Evolutionary conservation across 2,797 vertebrate genomes (phyloP).

Genomic region (Sebastes minor): DNA sequence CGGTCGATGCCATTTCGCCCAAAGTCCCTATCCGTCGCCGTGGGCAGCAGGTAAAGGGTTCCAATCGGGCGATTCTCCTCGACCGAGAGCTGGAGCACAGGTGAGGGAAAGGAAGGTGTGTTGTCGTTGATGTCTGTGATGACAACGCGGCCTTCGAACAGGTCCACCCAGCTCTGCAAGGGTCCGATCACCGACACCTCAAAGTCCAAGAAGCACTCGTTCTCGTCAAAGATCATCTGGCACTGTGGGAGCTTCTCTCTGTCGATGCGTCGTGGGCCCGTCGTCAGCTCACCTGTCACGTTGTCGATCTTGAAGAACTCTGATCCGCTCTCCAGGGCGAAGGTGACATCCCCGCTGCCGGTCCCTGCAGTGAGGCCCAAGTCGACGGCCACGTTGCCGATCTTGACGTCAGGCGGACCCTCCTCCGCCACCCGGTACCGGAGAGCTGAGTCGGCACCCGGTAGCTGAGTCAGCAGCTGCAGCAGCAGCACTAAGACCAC

Average conservation of each 20-base stretch:
- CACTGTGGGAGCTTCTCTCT: constrained; percentile 97
- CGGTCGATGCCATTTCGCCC: constrained; percentile 96
- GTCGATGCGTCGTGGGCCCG: constrained; percentile 91
- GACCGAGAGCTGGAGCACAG: constrained; percentile 95
- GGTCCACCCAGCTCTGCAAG: constrained; percentile 96
- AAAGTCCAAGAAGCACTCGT: constrained; percentile 97
- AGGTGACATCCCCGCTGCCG: constrained; percentile 94
- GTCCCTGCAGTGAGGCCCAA: constrained; percentile 92
- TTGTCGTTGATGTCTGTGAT: constrained; percentile 98
- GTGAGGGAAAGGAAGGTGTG: constrained; percentile 96
- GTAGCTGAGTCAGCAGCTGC: constrained; percentile 91
- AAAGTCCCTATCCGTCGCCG: constrained; percentile 95
- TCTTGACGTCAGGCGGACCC: constrained; percentile 92
- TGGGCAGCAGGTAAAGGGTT: constrained; percentile 95
- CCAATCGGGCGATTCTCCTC: constrained; percentile 97
- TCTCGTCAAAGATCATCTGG: constrained; percentile 98
- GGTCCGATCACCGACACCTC: constrained; percentile 98
- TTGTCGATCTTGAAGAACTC: constrained; percentile 98
- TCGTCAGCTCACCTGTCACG: constrained; percentile 96
- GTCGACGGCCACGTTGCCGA: constrained; percentile 94
- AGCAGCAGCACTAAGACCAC: constrained; percentile 84
- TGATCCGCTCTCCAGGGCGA: constrained; percentile 95
- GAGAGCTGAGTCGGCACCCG: constrained; percentile 89
- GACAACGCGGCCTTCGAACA: constrained; percentile 94
- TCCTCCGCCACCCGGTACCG: constrained; percentile 95